phyloP scores from a whole-genome alignment of 1,140 invertebrate genomes.

The Daktulosphaira vitifoliae region DNA sequence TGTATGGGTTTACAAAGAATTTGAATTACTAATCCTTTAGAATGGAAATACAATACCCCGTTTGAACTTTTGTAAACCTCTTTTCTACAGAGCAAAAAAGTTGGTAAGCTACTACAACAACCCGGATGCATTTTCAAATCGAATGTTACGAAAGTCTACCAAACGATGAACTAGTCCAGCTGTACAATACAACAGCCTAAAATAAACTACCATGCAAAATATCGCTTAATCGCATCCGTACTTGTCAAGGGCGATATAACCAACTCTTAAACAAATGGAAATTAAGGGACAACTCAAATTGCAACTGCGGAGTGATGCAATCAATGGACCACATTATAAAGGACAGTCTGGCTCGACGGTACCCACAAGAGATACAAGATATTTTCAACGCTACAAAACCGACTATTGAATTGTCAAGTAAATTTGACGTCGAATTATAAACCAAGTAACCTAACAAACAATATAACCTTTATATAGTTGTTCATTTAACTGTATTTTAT shows the following conservation, averaged over 20 bases:
- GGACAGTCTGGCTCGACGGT: neutral
- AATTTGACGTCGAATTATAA: neutral
- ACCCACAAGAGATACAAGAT: neutral
- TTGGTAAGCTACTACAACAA: neutral
- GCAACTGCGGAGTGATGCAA: neutral
- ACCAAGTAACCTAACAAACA: neutral
- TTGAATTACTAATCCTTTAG: too few relatives aligned
- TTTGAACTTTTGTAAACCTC: neutral
- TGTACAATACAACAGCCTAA: neutral
- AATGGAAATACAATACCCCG: neutral
- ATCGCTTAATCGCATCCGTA: neutral
- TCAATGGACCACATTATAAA: conserved; percentile 5
- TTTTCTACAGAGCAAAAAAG: neutral
- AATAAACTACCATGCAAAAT: neutral
- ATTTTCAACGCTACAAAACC: neutral
- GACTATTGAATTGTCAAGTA: neutral
- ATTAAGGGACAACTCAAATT: neutral
- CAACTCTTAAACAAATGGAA: conserved; percentile 8
- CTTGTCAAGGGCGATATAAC: neutral
- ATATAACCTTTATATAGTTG: conserved; percentile 1
- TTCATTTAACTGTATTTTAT: neutral
- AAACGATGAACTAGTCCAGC: neutral
- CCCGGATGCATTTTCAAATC: neutral
- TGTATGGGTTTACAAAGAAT: too few relatives aligned
- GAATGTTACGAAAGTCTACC: neutral